A percentile compares a stretch with the other conserved stretches of the same genome.
Evolutionary conservation across 2,113 vertebrate genomes (phyloP).

Genomic region (Notothenia rossii): DNA sequence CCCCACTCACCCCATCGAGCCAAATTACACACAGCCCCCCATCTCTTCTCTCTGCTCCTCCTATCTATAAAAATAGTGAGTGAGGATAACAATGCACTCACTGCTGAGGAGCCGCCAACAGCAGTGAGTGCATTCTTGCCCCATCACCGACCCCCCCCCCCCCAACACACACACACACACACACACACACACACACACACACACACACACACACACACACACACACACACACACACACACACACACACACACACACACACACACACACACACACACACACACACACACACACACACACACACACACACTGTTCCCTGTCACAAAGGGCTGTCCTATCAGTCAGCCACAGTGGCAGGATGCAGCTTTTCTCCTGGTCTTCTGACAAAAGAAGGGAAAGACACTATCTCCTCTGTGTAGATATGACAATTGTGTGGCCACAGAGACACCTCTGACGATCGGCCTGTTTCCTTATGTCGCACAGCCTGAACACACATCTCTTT

Average conservation of each 20-base stretch:
- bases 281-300: conserved; percentile 32
- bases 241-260: too few relatives aligned
- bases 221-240: conserved; percentile 13
- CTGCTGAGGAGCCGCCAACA: conserved; percentile 59
- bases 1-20: conserved; percentile 54
- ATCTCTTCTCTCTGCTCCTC: conserved; percentile 8
- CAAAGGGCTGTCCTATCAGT: conserved; percentile 74
- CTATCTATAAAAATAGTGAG: conserved; percentile 80
- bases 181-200: too few relatives aligned
- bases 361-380: conserved; percentile 61
- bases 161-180: not conserved
- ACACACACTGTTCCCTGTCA: conserved; percentile 37
- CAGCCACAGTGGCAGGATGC: conserved; percentile 74
- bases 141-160: conserved; percentile 10
- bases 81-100: conserved; percentile 78
- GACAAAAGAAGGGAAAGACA: conserved; percentile 67
- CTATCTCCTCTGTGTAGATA: conserved; percentile 70
- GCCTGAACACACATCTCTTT: conserved; percentile 46
- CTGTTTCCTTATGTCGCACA: conserved; percentile 58
- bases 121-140: conserved; percentile 54
- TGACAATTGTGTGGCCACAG: conserved; percentile 68
- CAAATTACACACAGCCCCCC: conserved; percentile 76
- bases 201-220: not conserved
- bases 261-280: not conserved
- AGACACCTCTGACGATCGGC: conserved; percentile 48